Evolutionary conservation across 2,888 invertebrate genomes (phyloP).

Genomic region (Strigamia maritima): DNA sequence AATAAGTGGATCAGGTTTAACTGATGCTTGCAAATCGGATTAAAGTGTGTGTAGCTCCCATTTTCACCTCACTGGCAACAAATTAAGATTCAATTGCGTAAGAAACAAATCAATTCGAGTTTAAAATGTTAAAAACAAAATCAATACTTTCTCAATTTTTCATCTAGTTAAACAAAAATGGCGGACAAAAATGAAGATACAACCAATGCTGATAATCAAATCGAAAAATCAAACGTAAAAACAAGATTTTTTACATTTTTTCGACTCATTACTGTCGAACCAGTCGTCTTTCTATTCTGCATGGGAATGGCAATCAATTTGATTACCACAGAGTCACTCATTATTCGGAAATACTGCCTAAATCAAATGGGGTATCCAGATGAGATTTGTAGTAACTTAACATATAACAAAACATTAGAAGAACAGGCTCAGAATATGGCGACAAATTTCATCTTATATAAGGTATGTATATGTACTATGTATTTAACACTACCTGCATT

Average conservation of each 20-base stretch:
- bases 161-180: not conserved
- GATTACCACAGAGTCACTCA: not conserved
- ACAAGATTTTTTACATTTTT: too few relatives aligned
- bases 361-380: not conserved
- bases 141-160: not conserved
- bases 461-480: not conserved
- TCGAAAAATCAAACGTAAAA: too few relatives aligned
- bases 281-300: not conserved
- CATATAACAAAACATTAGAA: not conserved
- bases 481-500: too few relatives aligned
- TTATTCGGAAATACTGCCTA: slow-evolving; percentile 14
- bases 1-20: not conserved
- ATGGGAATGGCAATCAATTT: not conserved
- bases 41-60: not conserved
- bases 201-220: too few relatives aligned
- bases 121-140: too few relatives aligned
- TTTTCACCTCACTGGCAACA: not conserved
- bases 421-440: not conserved
- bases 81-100: not conserved
- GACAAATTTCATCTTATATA: not conserved
- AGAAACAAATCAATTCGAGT: not conserved
- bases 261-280: not conserved
- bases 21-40: not conserved
- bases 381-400: not conserved
- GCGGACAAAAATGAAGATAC: not conserved